Conservation (phyloP, 2,113 vertebrate genomes). For the Ictalurus punctatus region DNA sequence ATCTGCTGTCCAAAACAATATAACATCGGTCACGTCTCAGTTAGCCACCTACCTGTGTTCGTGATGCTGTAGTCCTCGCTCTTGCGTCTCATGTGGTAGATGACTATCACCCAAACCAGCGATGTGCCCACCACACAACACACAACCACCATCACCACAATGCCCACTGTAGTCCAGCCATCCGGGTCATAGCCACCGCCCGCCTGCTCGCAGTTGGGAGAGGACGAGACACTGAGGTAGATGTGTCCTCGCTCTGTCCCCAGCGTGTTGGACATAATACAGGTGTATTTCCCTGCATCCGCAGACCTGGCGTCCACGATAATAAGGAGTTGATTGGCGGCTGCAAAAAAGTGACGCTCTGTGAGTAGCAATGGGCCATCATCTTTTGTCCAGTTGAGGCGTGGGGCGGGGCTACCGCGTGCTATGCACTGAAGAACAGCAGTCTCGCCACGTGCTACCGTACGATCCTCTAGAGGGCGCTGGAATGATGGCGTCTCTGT, state of each 20-base stretch:
- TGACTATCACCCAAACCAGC: slow-evolving; percentile 97
- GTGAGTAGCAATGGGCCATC: slow-evolving; percentile 88
- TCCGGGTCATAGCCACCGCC: slow-evolving; percentile 77
- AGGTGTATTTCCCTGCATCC: slow-evolving; percentile 92
- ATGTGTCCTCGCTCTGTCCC: slow-evolving; percentile 93
- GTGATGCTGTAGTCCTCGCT: slow-evolving; percentile 92
- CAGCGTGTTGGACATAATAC: slow-evolving; percentile 93
- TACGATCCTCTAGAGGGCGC: slow-evolving; percentile 87
- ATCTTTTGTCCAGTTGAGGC: slow-evolving; percentile 95
- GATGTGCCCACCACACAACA: slow-evolving; percentile 99
- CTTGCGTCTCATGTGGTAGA: slow-evolving; percentile 93
- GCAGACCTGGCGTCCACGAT: slow-evolving; percentile 88
- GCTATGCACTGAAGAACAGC: slow-evolving; percentile 95
- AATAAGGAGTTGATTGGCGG: slow-evolving; percentile 93
- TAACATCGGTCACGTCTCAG: too few species aligned
- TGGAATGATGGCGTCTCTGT: slow-evolving; percentile 93
- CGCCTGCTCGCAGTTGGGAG: slow-evolving; percentile 87
- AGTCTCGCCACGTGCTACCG: slow-evolving; percentile 89
- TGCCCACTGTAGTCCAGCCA: slow-evolving; percentile 92
- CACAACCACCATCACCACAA: slow-evolving; percentile 96
- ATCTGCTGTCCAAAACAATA: neutral
- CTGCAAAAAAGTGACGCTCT: slow-evolving; percentile 94
- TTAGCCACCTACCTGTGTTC: slow-evolving; percentile 79
- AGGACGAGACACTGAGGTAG: slow-evolving; percentile 83
- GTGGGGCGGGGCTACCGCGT: slow-evolving; percentile 87